Conservation (phyloP, 2,113 vertebrate species). For the Gopherus flavomarginatus region DNA sequence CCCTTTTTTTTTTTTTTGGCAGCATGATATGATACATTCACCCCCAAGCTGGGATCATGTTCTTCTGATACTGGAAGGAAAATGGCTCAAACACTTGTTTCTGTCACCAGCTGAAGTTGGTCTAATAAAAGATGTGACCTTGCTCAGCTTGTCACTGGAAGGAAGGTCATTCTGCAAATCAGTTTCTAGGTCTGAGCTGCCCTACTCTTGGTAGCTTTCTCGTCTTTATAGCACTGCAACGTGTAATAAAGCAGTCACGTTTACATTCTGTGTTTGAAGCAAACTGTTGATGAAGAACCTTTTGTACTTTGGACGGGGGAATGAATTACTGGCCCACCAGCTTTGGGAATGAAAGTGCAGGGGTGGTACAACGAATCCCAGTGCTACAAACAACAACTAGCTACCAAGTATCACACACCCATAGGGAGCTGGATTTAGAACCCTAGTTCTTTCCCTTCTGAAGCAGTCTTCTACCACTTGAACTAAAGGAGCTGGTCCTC, state of each 20-base stretch:
- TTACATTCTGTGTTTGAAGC: background rate
- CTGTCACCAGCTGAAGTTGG: too few species aligned
- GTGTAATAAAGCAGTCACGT: background rate
- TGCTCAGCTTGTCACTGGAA: background rate
- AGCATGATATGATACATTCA: background rate
- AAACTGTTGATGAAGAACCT: background rate
- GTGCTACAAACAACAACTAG: background rate
- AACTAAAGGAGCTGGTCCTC: background rate
- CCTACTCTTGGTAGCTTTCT: background rate
- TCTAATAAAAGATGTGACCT: too few species aligned
- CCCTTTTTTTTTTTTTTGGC: background rate
- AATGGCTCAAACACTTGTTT: too few species aligned
- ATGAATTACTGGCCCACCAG: background rate
- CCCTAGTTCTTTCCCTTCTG: background rate
- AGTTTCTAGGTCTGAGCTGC: background rate
- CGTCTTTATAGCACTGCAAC: background rate
- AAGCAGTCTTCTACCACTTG: background rate
- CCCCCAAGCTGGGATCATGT: background rate
- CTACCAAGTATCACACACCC: background rate
- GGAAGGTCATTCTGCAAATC: accelerated
- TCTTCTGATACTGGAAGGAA: background rate
- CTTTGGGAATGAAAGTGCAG: accelerated
- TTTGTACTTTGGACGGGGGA: too few species aligned
- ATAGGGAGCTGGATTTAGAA: background rate
- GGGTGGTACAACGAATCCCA: accelerated